Conservation (phyloP, 2,113 vertebrate genomes). For the Herpetotheres cachinnans region DNA sequence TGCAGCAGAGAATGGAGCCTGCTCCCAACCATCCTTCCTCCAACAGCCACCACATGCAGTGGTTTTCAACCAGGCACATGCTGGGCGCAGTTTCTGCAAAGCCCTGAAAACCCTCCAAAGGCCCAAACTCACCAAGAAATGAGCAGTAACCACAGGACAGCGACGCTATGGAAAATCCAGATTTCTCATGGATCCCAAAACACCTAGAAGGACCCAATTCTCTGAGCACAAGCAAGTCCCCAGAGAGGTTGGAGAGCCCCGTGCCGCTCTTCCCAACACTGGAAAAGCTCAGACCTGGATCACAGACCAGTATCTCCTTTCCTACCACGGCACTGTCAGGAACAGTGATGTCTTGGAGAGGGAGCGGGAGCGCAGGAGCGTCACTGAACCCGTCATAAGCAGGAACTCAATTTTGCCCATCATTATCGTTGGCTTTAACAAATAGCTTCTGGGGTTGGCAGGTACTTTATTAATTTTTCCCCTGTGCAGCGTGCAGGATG, state of each 20-base stretch:
- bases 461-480: background rate
- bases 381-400: background rate
- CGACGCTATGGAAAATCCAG: fast-evolving
- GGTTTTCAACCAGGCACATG: background rate
- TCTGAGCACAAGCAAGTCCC: background rate
- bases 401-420: background rate
- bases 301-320: background rate
- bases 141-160: background rate
- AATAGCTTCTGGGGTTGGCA: slow-evolving; percentile 3
- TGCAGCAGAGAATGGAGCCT: background rate
- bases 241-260: background rate
- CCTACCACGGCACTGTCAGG: background rate
- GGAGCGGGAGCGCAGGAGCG: fast-evolving
- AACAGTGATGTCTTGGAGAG: fast-evolving
- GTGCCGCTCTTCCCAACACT: fast-evolving
- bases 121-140: background rate
- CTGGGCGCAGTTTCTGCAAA: background rate
- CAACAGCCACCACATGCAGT: background rate
- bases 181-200: background rate
- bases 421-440: background rate
- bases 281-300: background rate
- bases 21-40: background rate
- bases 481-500: background rate
- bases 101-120: background rate
- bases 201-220: background rate